These are phyloP conservation scores for Cynaeus angustus DNA, from an alignment of 2,888 invertebrate species.

Conservation along the genomic window DNA sequence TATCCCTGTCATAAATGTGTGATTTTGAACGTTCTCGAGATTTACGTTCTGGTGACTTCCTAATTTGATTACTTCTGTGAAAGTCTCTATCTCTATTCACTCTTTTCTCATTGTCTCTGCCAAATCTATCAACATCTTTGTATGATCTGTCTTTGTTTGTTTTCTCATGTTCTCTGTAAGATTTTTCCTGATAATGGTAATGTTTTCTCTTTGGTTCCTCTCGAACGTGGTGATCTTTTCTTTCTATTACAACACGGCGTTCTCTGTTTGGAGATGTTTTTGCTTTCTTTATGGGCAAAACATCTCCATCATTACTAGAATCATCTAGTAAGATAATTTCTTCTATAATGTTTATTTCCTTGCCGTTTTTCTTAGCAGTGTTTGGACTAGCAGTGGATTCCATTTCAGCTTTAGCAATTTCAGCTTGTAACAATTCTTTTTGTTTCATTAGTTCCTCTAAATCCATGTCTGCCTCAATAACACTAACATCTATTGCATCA, in stretches of 20 bases:
- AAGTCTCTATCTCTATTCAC: conserved; percentile 54
- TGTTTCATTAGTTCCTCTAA: conserved; percentile 92
- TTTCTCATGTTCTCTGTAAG: conserved; percentile 34
- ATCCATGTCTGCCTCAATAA: conserved; percentile 90
- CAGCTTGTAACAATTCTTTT: conserved; percentile 88
- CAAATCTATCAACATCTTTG: conserved; percentile 53
- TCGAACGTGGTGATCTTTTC: conserved; percentile 58
- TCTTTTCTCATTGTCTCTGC: conserved; percentile 64
- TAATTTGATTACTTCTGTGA: conserved; percentile 63
- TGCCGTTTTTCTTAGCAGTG: conserved; percentile 65
- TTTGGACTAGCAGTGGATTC: conserved; percentile 65
- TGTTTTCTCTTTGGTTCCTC: conserved; percentile 63
- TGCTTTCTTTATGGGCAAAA: conserved; percentile 61
- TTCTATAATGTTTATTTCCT: conserved; percentile 71
- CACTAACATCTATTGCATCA: conserved; percentile 80
- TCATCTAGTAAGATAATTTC: conserved; percentile 80
- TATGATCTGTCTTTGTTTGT: conserved; percentile 50
- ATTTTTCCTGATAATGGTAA: conserved; percentile 6
- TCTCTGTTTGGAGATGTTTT: conserved; percentile 70
- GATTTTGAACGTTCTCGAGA: conserved; percentile 55
- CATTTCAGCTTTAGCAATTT: conserved; percentile 82
- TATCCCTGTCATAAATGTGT: conserved; percentile 47
- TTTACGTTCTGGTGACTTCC: conserved; percentile 42
- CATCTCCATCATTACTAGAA: conserved; percentile 76
- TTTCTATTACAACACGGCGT: conserved; percentile 69